phyloP scores from a whole-genome alignment of 2,113 vertebrate genomes.

The Delphinus delphis region DNA sequence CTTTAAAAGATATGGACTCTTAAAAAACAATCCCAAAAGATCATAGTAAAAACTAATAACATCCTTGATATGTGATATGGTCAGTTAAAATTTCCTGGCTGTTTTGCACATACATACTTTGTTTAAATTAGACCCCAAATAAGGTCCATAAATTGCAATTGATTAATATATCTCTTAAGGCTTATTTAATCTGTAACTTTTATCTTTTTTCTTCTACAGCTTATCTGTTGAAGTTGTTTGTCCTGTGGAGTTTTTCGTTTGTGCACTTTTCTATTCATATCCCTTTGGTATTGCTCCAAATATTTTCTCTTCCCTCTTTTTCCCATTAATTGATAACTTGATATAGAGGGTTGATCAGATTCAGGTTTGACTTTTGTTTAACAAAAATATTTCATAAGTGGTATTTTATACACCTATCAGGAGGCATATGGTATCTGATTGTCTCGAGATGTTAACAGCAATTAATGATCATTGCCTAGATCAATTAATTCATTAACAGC shows the following conservation, averaged over 20 bases:
- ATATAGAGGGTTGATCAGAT: not conserved
- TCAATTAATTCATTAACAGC: constrained; percentile 46
- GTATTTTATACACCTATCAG: not conserved
- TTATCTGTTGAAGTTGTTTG: constrained; percentile 1
- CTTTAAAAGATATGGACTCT: not conserved
- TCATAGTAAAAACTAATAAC: not conserved
- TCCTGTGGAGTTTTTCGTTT: not conserved
- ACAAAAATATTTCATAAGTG: constrained; percentile 32
- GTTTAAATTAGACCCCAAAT: not conserved
- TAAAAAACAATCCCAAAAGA: not conserved
- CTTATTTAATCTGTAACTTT: not conserved
- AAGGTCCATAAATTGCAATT: not conserved
- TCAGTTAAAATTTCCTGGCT: not conserved
- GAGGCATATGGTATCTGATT: not conserved
- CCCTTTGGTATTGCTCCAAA: not conserved
- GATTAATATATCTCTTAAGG: not conserved
- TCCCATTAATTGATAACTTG: not conserved
- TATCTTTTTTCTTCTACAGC: not conserved
- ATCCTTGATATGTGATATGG: not conserved
- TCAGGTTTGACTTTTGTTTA: not conserved
- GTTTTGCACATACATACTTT: not conserved
- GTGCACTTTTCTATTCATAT: not conserved
- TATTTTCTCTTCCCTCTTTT: not conserved
- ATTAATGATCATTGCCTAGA: constrained; percentile 24
- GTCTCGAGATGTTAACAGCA: constrained; percentile 47